Evolutionary conservation across 1,140 invertebrate species (phyloP).

Genomic region (Heliconius hermathena): DNA sequence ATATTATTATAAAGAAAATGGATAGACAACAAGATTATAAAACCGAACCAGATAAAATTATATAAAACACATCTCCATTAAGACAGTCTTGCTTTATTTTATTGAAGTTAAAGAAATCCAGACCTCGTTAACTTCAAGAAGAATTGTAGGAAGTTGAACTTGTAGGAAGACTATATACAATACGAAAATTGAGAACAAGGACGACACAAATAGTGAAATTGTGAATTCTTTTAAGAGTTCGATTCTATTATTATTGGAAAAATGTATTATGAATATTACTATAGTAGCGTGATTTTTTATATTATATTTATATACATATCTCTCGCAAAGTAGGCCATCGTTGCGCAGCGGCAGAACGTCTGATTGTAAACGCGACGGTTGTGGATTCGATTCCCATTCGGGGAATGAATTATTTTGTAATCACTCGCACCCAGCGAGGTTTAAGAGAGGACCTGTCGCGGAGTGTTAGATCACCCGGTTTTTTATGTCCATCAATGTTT

Average conservation of each 20-base stretch:
- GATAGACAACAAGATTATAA: neutral
- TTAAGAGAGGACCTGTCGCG: neutral
- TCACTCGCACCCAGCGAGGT: neutral
- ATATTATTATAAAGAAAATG: neutral
- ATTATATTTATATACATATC: neutral
- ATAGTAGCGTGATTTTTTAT: neutral
- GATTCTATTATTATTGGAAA: neutral
- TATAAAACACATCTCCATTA: too few species aligned
- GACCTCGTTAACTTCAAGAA: neutral
- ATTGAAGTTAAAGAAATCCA: neutral
- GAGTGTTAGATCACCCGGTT: neutral
- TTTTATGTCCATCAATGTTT: neutral
- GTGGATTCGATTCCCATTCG: too few species aligned
- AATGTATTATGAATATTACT: neutral
- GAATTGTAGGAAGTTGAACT: too few species aligned
- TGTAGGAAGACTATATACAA: neutral
- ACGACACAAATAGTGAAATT: neutral
- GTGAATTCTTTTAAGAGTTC: neutral
- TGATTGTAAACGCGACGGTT: too few species aligned
- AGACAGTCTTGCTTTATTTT: neutral
- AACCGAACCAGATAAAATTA: neutral
- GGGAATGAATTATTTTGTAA: too few species aligned
- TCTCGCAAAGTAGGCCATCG: neutral
- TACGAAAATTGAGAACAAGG: too few species aligned
- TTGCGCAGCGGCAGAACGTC: too few species aligned